Conservation (phyloP, 2,797 vertebrate species). For the Loriculus beryllinus region DNA sequence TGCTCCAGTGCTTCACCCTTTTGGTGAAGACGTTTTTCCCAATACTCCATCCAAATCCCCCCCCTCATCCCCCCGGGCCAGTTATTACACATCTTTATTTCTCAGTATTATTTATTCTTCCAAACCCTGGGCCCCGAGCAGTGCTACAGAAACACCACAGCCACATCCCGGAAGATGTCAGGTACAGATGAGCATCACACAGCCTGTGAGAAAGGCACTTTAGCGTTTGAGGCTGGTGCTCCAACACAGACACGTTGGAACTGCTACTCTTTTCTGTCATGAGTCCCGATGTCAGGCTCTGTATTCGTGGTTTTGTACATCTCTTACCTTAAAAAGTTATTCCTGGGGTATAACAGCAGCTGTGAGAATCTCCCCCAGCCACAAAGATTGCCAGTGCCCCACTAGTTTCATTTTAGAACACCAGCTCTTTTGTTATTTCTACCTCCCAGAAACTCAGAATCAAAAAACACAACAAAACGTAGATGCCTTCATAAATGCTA, state of each 20-base stretch:
- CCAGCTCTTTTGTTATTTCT: background rate
- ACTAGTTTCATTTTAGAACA: background rate
- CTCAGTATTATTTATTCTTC: background rate
- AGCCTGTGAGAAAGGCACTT: background rate
- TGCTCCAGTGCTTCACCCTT: background rate
- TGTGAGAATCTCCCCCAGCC: background rate
- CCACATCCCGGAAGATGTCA: rapidly evolving
- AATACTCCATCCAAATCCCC: background rate
- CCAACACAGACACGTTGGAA: background rate
- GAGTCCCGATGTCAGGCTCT: background rate
- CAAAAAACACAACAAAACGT: background rate
- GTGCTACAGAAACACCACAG: rapidly evolving
- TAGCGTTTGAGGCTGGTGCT: background rate
- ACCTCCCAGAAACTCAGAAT: background rate
- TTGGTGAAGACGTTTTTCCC: background rate
- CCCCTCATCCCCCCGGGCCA: background rate
- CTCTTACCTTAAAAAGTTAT: background rate
- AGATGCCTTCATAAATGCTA: background rate
- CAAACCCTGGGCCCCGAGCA: background rate
- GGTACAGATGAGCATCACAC: background rate
- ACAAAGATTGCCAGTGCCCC: rapidly evolving
- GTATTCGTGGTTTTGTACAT: background rate
- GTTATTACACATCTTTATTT: background rate
- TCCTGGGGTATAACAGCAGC: background rate
- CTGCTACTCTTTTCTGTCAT: rapidly evolving